These are phyloP conservation scores for Tiliqua scincoides DNA, from an alignment of 2,113 vertebrate species.

Conservation along the genomic window DNA sequence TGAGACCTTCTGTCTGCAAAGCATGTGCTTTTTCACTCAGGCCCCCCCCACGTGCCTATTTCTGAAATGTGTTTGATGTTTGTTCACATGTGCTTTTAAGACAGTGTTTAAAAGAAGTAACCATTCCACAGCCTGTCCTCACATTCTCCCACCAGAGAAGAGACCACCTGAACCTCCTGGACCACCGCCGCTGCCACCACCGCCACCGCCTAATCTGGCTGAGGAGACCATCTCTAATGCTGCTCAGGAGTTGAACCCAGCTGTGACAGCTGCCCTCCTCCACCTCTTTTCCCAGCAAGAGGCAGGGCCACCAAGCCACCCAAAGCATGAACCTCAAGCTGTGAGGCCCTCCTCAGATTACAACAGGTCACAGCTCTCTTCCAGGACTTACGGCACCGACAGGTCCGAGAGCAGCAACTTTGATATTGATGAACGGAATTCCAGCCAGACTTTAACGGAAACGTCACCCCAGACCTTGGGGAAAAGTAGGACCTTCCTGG, in stretches of 20 bases:
- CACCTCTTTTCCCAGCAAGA: constrained; percentile 94
- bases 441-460: constrained; percentile 76
- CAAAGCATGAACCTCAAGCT: constrained; percentile 70
- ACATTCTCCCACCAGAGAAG: constrained; percentile 84
- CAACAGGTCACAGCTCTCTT: constrained; percentile 62
- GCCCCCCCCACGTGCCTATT: background rate
- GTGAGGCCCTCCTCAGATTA: constrained; percentile 67
- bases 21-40: background rate
- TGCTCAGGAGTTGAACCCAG: constrained; percentile 85
- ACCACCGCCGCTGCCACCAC: constrained; percentile 71
- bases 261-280: constrained; percentile 89
- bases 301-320: constrained; percentile 73
- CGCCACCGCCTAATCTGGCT: constrained; percentile 70
- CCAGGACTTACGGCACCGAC: constrained; percentile 78
- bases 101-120: constrained; percentile 83
- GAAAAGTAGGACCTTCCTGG: constrained; percentile 85
- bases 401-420: constrained; percentile 75
- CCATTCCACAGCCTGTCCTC: constrained; percentile 84
- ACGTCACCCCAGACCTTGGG: constrained; percentile 73
- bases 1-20: background rate
- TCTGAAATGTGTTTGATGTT: constrained; percentile 22
- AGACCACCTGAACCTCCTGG: constrained; percentile 88
- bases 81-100: constrained; percentile 53
- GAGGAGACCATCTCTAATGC: constrained; percentile 70
- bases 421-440: constrained; percentile 73